These are phyloP conservation scores for Eptatretus atami DNA, from an alignment of 2,797 vertebrate species.

Conservation along the genomic window DNA sequence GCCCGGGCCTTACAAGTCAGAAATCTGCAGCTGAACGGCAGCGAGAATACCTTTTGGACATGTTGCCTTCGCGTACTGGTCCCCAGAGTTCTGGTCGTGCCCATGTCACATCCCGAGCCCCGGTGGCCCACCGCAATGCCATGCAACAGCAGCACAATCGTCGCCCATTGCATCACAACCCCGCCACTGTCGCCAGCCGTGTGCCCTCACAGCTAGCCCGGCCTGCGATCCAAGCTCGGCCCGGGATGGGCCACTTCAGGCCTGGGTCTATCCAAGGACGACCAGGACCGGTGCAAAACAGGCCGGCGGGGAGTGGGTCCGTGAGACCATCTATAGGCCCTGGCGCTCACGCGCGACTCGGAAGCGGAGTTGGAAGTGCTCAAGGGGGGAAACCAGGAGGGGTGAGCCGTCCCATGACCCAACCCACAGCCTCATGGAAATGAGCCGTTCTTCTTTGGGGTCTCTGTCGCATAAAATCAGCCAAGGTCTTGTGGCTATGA, in stretches of 20 bases:
- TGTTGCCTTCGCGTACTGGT: constrained; percentile 90
- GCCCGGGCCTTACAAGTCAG: constrained; percentile 36
- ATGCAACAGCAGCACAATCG: neutral
- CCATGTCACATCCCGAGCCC: constrained; percentile 8
- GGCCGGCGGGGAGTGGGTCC: neutral
- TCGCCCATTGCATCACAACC: neutral
- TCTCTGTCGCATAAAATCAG: too few species aligned
- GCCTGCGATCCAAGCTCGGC: neutral
- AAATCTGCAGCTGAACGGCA: constrained; percentile 79
- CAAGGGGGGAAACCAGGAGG: neutral
- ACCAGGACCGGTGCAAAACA: neutral
- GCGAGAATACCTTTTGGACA: constrained; percentile 89
- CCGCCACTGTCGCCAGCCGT: neutral
- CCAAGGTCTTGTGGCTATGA: too few species aligned
- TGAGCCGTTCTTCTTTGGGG: neutral
- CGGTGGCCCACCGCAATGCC: constrained; percentile 16
- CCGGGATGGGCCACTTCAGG: constrained; percentile 3
- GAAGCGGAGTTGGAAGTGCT: constrained; percentile 1
- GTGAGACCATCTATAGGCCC: neutral
- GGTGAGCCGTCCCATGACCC: neutral
- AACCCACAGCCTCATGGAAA: constrained; percentile 1
- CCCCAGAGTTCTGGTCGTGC: constrained; percentile 19
- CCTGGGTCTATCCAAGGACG: too few species aligned
- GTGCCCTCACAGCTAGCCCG: neutral
- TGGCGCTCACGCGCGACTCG: neutral